Conservation (phyloP, 2,888 invertebrate species). For the Hypolimnas misippus region DNA sequence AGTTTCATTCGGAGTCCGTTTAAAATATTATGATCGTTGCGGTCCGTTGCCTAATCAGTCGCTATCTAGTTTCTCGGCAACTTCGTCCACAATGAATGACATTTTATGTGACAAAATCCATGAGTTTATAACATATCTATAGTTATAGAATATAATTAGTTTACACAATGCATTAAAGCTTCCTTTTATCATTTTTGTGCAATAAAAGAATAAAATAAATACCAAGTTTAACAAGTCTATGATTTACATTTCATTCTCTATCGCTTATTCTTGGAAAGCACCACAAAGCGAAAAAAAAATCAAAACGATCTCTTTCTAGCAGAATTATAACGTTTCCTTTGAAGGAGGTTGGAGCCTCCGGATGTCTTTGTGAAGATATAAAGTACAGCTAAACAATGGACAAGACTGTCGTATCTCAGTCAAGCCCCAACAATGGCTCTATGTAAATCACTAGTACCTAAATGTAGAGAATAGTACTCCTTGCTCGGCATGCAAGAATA, state of each 20-base stretch:
- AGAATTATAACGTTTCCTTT: slow-evolving; percentile 40
- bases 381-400: slow-evolving; percentile 17
- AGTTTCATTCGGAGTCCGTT: too few relatives aligned
- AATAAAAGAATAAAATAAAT: neutral
- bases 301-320: slow-evolving; percentile 23
- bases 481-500: neutral
- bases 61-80: too few relatives aligned
- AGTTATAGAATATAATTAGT: too few relatives aligned
- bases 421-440: neutral
- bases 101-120: too few relatives aligned
- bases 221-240: neutral
- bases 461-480: slow-evolving; percentile 6
- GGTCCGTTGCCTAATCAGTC: too few relatives aligned
- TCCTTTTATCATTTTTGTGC: neutral
- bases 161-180: neutral
- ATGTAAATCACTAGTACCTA: slow-evolving; percentile 11
- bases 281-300: slow-evolving; percentile 17
- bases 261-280: slow-evolving; percentile 7
- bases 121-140: too few relatives aligned
- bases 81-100: too few relatives aligned
- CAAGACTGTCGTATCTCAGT: slow-evolving; percentile 12
- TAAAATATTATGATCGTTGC: too few relatives aligned
- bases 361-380: slow-evolving; percentile 22
- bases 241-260: slow-evolving; percentile 17
- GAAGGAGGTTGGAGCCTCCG: slow-evolving; percentile 22